Percentiles rank a stretch among this genome's conserved stretches.
Evolutionary conservation across 2,113 vertebrate genomes (phyloP).

Genomic region (Miniopterus natalensis): DNA sequence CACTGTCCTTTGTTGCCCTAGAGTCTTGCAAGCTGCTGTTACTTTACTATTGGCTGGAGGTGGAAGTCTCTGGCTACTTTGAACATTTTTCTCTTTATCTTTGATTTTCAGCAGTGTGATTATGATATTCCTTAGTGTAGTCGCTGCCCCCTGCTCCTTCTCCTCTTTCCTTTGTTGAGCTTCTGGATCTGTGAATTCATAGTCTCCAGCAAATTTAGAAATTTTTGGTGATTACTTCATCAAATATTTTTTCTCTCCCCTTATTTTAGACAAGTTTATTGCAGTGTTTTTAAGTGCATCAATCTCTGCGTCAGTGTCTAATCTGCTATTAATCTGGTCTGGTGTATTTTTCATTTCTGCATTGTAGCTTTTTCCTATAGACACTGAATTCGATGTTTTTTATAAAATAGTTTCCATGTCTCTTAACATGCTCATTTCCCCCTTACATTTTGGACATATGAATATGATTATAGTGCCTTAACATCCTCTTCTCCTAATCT

Average conservation of each 20-base stretch:
- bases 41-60: not conserved
- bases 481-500: not conserved
- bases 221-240: not conserved
- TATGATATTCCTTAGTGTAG: not conserved
- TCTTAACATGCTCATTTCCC: not conserved
- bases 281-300: not conserved
- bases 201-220: not conserved
- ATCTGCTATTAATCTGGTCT: not conserved
- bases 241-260: not conserved
- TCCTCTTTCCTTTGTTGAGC: not conserved
- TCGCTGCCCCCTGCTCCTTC: not conserved
- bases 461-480: not conserved
- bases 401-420: not conserved
- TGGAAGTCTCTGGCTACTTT: not conserved
- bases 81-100: not conserved
- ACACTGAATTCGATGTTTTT: not conserved
- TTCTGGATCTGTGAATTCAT: not conserved
- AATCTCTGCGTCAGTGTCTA: not conserved
- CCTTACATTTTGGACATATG: not conserved
- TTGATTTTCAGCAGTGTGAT: not conserved
- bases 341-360: constrained; percentile 13
- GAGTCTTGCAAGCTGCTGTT: not conserved
- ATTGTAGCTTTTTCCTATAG: not conserved
- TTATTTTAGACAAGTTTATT: not conserved
- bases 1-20: not conserved